These are phyloP conservation scores for Melanotaenia maccullochi DNA, from an alignment of 2,797 vertebrate genomes.

Conservation along the genomic window DNA sequence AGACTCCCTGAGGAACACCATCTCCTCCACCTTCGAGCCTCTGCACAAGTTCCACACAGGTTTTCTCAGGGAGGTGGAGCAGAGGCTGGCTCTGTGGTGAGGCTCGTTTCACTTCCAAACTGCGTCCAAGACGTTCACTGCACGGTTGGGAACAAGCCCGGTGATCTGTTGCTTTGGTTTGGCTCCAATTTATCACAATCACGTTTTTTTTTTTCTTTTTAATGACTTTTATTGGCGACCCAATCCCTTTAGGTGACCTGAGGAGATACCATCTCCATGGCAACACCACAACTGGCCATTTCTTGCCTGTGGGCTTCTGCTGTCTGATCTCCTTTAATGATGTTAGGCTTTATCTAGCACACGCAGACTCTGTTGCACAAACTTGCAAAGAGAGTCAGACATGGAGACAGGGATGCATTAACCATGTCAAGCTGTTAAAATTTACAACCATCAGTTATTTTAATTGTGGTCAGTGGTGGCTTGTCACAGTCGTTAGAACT, in stretches of 20 bases:
- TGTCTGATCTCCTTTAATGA: slow-evolving; percentile 68
- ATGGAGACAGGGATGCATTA: slow-evolving; percentile 44
- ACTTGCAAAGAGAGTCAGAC: slow-evolving; percentile 5
- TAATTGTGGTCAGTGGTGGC: slow-evolving; percentile 18
- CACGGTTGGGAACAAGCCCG: background rate
- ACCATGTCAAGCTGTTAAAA: slow-evolving; percentile 38
- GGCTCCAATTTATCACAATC: slow-evolving; percentile 27
- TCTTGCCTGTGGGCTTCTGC: slow-evolving; percentile 64
- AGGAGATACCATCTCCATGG: slow-evolving; percentile 72
- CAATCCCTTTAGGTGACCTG: slow-evolving; percentile 52
- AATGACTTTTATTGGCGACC: slow-evolving; percentile 43
- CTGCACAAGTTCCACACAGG: slow-evolving; percentile 93
- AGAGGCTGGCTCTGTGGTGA: slow-evolving; percentile 96
- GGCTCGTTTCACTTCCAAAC: slow-evolving; percentile 49
- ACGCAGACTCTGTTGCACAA: slow-evolving; percentile 2
- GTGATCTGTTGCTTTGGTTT: slow-evolving; percentile 14
- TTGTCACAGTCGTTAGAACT: slow-evolving; percentile 12
- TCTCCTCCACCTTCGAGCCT: slow-evolving; percentile 93
- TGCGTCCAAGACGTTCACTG: background rate
- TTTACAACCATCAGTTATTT: slow-evolving; percentile 30
- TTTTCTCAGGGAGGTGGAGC: slow-evolving; percentile 97
- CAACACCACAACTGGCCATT: slow-evolving; percentile 66
- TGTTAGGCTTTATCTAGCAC: slow-evolving; percentile 50
- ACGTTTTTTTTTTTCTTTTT: slow-evolving; percentile 11
- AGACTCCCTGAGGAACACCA: slow-evolving; percentile 86